Base-by-base conservation (phyloP, 2,888 invertebrate species). In the Fabriciana adippe region DNA sequence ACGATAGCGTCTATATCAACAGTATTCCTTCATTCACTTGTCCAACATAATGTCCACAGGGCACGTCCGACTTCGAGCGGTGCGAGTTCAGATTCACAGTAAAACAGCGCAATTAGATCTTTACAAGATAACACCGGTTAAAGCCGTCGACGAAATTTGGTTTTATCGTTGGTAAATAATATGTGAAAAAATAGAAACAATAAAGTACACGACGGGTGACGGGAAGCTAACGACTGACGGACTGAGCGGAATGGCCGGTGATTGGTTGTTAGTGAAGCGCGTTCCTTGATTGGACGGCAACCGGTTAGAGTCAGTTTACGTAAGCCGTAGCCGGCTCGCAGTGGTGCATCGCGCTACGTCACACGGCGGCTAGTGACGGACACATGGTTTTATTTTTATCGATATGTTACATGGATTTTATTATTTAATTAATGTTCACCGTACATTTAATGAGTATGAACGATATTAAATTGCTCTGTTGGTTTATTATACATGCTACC, bases 251-350 rank as follows among this genome's bases (percentile, higher is more conserved):
- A 82, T 81, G 82, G 79, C 75, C 81, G 84, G 83, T 90, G 89
- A 92, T 92, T 92, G 92, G 92, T 81, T 76, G 85, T 74, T 83
- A 83, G 87, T 81, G 86, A 83, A 80, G 84, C 82, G 86, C 83
- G 85, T 76, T 82, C 76, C 78, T 78, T 80, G 85, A 88, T 90
- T 91, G 88, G 89, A 81, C 83, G 78, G 70, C 79, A 91, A 89
- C 92, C 88, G 86, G 92, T 89, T 90, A 74, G 73, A 87, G 79
- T 88, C 88, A 86, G 92, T 91, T 92, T 76, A 74, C 78, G 78
- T 88, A 81, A 85, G 91, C 85, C 85, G 78, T 79, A 80, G 83
- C 89, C 88, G 89, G 91, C 88, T 91, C 75, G 78, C 81, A 80
- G 86, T 88, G 84, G 88, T 87, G 87, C 87, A 87, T 84, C 75